Conservation (phyloP, 2,113 vertebrate species). For the Festucalex cinctus region DNA sequence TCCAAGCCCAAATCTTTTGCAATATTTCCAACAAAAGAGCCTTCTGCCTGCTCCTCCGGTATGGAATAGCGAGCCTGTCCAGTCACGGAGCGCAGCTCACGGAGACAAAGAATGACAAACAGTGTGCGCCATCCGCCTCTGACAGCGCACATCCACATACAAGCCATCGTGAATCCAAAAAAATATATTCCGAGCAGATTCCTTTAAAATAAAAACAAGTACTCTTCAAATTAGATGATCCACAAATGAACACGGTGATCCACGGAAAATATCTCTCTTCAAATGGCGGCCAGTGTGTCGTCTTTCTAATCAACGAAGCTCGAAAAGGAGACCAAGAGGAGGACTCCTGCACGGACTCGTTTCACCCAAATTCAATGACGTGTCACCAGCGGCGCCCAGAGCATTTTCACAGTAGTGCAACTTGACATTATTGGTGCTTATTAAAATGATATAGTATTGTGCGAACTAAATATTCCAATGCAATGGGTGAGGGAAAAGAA, state of each 20-base stretch:
- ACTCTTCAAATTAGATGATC: background rate
- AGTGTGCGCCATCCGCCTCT: constrained; percentile 34
- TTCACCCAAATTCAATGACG: constrained; percentile 19
- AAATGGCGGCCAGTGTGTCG: background rate
- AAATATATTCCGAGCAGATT: constrained; percentile 11
- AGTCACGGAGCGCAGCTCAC: constrained; percentile 28
- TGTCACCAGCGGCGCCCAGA: constrained; percentile 70
- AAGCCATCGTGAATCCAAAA: constrained; percentile 24
- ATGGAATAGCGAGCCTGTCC: constrained; percentile 66
- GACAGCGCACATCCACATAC: constrained; percentile 5
- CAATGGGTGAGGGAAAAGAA: too few species aligned
- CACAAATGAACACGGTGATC: background rate
- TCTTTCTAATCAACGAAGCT: constrained; percentile 1
- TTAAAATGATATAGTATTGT: too few species aligned
- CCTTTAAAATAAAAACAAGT: background rate
- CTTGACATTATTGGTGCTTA: too few species aligned
- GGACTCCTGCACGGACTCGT: constrained; percentile 11
- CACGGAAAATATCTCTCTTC: background rate
- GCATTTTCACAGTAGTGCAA: constrained; percentile 30
- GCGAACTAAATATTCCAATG: too few species aligned
- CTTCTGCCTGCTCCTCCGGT: constrained; percentile 73
- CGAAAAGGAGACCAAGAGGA: constrained; percentile 14
- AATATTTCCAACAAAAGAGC: constrained; percentile 75
- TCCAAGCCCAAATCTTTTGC: constrained; percentile 73
- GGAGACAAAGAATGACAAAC: constrained; percentile 54